phyloP scores from a whole-genome alignment of 2,113 vertebrate genomes.

The Charina bottae region DNA sequence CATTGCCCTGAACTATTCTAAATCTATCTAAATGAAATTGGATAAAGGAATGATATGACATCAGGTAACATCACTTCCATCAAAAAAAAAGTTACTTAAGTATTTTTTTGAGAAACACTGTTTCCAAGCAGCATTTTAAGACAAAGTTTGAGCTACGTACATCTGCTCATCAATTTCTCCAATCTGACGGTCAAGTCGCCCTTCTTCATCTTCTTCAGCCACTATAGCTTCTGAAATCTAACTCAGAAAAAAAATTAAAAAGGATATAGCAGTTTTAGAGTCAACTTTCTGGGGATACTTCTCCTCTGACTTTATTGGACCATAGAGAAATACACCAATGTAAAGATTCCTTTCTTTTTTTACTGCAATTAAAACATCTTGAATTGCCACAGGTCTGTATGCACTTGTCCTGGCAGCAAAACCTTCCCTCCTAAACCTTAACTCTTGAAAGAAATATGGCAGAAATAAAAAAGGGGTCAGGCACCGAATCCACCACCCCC shows the following conservation, averaged over 20 bases:
- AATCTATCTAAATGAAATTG: neutral
- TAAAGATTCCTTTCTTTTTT: neutral
- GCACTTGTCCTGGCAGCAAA: neutral
- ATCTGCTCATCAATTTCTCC: conserved; percentile 97
- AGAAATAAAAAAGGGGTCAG: neutral
- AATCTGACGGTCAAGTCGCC: conserved; percentile 92
- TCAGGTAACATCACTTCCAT: neutral
- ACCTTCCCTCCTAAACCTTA: conserved; percentile 30
- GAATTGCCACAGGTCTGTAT: too few species aligned
- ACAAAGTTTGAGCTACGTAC: conserved; percentile 67
- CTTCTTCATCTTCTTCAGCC: conserved; percentile 96
- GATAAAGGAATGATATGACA: neutral
- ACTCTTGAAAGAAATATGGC: neutral
- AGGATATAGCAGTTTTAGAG: neutral
- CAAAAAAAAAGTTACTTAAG: neutral
- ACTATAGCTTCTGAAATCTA: conserved; percentile 95
- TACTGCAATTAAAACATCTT: neutral
- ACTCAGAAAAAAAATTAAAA: conserved; percentile 43
- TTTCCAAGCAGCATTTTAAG: conserved; percentile 41
- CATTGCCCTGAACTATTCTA: neutral
- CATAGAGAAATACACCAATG: neutral
- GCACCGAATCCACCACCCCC: too few species aligned
- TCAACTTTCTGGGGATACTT: neutral
- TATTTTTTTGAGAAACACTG: neutral
- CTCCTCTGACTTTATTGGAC: neutral